Evolutionary conservation across 1,140 invertebrate species (phyloP), one percentile per base, ranked within the genome.

Genomic region (Lepidostoma basale): DNA sequence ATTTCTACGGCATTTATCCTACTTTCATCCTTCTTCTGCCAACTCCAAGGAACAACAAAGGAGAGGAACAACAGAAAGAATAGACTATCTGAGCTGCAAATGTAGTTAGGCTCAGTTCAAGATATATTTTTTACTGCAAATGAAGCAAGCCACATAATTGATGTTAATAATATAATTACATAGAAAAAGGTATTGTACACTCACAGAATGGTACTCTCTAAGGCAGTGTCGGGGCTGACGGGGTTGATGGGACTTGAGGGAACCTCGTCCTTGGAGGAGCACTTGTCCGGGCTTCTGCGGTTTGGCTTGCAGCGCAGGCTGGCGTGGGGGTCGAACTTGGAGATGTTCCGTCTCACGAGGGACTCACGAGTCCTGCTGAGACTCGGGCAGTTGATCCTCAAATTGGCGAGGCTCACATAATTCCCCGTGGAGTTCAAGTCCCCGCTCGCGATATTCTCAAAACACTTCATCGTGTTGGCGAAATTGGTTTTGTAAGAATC

Each of bases 381-480:
- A 62, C 68, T 73, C 0, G 72, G 72, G 47, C 75, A 76, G 52
- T 77, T 77, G 8, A 83, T 82, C 70, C 78, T 81, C 25, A 83
- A 63, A 70, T 81, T 82, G 3, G 81, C 82, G 23, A 83, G 67
- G 62, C 79, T 80, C 1, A 82, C 82, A 56, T 83, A 83, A 63
- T 82, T 82, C 59, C 79, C 79, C 1, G 77, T 74, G 2, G 80
- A 80, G 14, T 42, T 60, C 14, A 60, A 16, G 25, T 60, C 56
- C 23, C 39, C 25, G 5, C 3, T 42, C 3, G 23, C 20, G 0
- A 60, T 60, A 5, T 60, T 60, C 25, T 60, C 56, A n/a, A 60
- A 59, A 25, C 52, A 59, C 14, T 67, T 60, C 16, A 56, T 16
- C 1, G 40, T 47, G 44, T 44, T 42, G 45, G 20, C 44, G 60